Evolutionary conservation across 2,888 invertebrate species (phyloP).

Genomic region (Oasisia sp.): DNA sequence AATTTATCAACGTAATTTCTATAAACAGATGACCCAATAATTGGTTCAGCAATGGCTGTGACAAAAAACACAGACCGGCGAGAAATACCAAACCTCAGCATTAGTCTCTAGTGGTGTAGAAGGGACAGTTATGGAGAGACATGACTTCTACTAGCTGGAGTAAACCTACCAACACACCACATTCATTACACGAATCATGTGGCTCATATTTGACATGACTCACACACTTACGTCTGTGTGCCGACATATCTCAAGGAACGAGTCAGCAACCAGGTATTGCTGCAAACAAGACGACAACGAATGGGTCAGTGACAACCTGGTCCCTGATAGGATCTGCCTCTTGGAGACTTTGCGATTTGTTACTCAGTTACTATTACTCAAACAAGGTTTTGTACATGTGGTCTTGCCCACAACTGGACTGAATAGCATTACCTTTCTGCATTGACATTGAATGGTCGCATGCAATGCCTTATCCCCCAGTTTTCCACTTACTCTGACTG

Average conservation of each 20-base stretch:
- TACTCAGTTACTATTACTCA: not conserved
- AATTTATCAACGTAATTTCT: not conserved
- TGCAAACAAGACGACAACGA: conserved; percentile 39
- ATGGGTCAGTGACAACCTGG: not conserved
- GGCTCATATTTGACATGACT: not conserved
- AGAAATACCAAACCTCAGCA: not conserved
- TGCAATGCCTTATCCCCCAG: not conserved
- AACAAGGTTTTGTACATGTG: not conserved
- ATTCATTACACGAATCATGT: not conserved
- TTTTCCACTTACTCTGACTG: not conserved
- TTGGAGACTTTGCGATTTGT: not conserved
- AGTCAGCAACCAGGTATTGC: conserved; percentile 56
- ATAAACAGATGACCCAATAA: not conserved
- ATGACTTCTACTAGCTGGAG: not conserved
- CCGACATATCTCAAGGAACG: conserved; percentile 61
- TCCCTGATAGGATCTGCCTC: not conserved
- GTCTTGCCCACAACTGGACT: not conserved
- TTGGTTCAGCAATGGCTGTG: not conserved
- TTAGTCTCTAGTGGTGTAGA: not conserved
- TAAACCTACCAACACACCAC: not conserved
- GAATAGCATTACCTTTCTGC: no score
- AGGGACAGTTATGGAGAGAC: not conserved
- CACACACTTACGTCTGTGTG: conserved; percentile 54
- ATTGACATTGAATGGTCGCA: no score
- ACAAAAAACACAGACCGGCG: not conserved